Evolutionary conservation across 2,797 vertebrate species (phyloP).

Genomic region (Oryzias sinensis): DNA sequence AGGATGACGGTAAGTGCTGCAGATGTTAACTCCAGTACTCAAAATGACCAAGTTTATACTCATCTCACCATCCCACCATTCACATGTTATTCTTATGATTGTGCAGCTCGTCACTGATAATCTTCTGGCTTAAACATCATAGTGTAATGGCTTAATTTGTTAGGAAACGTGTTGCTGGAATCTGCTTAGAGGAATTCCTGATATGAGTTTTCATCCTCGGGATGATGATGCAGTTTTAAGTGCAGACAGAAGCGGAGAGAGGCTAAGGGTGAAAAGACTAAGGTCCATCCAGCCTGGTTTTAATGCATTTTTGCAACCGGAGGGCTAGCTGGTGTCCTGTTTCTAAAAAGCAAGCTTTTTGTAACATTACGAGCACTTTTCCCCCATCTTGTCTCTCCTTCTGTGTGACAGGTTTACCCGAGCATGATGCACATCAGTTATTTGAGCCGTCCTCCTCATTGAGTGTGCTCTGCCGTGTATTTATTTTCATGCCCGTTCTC

Average conservation of each 20-base stretch:
- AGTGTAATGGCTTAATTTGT: conserved; percentile 26
- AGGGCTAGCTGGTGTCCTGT: conserved; percentile 44
- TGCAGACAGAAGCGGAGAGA: conserved; percentile 51
- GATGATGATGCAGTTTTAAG: conserved; percentile 62
- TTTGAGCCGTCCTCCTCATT: conserved; percentile 42
- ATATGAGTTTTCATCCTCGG: conserved; percentile 43
- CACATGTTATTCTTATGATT: conserved; percentile 19
- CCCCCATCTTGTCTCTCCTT: conserved; percentile 17
- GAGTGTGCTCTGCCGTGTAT: conserved; percentile 36
- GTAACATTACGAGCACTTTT: conserved; percentile 51
- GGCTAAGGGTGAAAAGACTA: conserved; percentile 39
- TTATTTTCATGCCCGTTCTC: conserved; percentile 41
- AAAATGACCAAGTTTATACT: too few species aligned
- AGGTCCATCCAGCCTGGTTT: conserved; percentile 59
- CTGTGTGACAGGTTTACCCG: conserved; percentile 51
- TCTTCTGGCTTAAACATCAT: conserved; percentile 21
- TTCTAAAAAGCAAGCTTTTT: conserved; percentile 65
- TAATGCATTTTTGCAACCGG: conserved; percentile 70
- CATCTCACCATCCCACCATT: conserved; percentile 8
- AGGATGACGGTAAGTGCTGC: conserved; percentile 87
- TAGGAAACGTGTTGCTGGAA: conserved; percentile 6
- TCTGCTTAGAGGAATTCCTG: conserved; percentile 36
- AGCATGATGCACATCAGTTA: conserved; percentile 43
- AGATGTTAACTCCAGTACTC: too few species aligned
- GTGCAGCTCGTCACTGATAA: conserved; percentile 19